Evolutionary conservation across 2,797 vertebrate genomes (phyloP).

Genomic region (Prionace glauca): DNA sequence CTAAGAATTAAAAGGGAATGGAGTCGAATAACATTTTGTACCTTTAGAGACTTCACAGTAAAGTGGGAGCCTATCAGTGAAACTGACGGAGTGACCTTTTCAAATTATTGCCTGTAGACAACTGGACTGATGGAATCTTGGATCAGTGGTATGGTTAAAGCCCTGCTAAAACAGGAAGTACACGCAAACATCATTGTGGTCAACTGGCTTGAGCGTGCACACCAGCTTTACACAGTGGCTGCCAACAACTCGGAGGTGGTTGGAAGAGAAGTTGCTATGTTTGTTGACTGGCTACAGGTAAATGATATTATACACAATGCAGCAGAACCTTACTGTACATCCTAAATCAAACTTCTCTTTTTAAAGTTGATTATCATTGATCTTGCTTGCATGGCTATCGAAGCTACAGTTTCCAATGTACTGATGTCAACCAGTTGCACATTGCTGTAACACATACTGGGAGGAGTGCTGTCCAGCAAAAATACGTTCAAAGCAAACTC

Average conservation of each 20-base stretch:
- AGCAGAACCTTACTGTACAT: neutral
- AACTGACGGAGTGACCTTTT: neutral
- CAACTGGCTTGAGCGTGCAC: constrained; percentile 29
- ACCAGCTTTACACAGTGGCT: constrained; percentile 33
- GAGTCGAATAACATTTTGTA: neutral
- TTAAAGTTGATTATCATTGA: neutral
- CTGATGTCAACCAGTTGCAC: neutral
- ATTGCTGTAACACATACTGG: neutral
- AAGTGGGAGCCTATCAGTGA: neutral
- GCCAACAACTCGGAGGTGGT: constrained; percentile 28
- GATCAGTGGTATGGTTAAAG: constrained; percentile 34
- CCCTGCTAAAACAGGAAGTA: neutral
- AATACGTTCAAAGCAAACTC: neutral
- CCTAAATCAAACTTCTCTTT: neutral
- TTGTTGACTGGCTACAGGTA: constrained; percentile 37
- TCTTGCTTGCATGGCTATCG: neutral
- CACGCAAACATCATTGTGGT: constrained; percentile 33
- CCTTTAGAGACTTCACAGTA: neutral
- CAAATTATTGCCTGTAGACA: neutral
- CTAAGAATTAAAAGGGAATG: neutral
- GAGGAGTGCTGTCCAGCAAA: neutral
- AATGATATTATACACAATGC: neutral
- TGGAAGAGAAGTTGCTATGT: constrained; percentile 21
- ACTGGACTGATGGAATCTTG: constrained; percentile 37
- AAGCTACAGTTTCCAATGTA: neutral